These are phyloP conservation scores for Pecten maximus DNA, from an alignment of 2,888 invertebrate species.

Conservation along the genomic window DNA sequence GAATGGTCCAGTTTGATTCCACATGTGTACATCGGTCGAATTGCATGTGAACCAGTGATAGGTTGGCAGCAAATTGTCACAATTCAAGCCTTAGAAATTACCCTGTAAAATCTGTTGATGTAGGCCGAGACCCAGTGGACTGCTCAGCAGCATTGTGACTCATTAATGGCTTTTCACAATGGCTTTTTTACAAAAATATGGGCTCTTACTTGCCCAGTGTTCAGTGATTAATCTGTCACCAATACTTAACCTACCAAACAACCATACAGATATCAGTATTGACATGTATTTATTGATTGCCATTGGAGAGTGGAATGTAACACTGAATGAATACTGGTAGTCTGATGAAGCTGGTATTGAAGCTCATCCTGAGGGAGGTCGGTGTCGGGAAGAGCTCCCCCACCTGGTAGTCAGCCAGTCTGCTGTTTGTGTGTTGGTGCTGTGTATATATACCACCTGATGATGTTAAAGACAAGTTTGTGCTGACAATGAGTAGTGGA, in stretches of 20 bases:
- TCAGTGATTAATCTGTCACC: constrained; percentile 30
- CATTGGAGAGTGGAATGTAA: neutral
- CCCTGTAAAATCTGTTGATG: neutral
- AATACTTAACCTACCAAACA: constrained; percentile 29
- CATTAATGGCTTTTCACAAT: neutral
- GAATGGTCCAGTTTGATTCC: constrained; percentile 75
- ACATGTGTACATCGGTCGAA: neutral
- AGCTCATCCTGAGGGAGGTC: neutral
- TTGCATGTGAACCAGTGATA: constrained; percentile 10
- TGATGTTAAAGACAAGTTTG: neutral
- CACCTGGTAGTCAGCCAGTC: neutral
- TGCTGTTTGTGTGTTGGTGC: constrained; percentile 10
- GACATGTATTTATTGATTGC: neutral
- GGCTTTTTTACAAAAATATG: neutral
- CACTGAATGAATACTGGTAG: neutral
- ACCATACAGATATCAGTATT: constrained; percentile 7
- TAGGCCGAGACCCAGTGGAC: neutral
- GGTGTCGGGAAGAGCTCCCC: neutral
- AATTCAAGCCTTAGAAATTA: constrained; percentile 20
- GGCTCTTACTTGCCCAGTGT: neutral
- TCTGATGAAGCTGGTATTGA: neutral
- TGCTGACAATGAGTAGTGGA: constrained; percentile 35
- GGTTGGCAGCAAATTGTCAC: constrained; percentile 30
- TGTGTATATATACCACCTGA: constrained; percentile 15
- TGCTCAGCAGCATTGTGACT: constrained; percentile 4